Evolutionary conservation across 2,888 invertebrate species (phyloP), one percentile per base, ranked within the genome.

Genomic region (Prosapia bicincta): DNA sequence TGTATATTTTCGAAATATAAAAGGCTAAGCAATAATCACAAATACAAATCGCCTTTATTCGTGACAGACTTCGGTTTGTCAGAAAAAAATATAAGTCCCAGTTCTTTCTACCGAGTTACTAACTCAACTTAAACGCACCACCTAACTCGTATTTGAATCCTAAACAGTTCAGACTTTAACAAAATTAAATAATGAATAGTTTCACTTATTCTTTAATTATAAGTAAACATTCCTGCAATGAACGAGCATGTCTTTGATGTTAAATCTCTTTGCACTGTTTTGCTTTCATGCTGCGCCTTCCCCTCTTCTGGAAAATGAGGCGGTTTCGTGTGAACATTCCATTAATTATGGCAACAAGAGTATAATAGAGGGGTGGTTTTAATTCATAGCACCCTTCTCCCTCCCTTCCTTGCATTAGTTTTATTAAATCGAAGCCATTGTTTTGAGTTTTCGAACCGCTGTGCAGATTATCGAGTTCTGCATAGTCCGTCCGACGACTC

Each of bases 371-470:
- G 76, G 76, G 74, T 71, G 73, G 74, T 76, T 76, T 76, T 74
- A 76, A 76, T 76, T 76, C 76, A 76, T 76, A 54, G 73, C 76
- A n/a, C 26, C 71, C 23, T 23, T 38, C 75, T 67, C 20, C 70
- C 24, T 66, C 66, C 71, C n/a, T 54, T 24, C 69, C 43, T 26
- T 38, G 76, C 74, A 74, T 76, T 76, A 76, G 76, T 79, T 79
- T 79, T 79, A 79, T 79, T 79, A 79, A 79, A 79, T 78, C 79
- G 75, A 72, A 73, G 72, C 79, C 76, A 78, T 79, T 79, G 79
- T 79, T 76, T 71, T 54, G 26, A 66, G 71, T 54, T 54, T 54
- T 54, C 54, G 54, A 10, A 20, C 7, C 54, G 54, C 10, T n/a
- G 38, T 13, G n/a, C 54, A 54, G 54, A 10, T 54, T 54, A 54